Percentiles rank a stretch among this genome's conserved stretches.
Conservation (phyloP, 2,113 vertebrate species). For the Burhinus oedicnemus region DNA sequence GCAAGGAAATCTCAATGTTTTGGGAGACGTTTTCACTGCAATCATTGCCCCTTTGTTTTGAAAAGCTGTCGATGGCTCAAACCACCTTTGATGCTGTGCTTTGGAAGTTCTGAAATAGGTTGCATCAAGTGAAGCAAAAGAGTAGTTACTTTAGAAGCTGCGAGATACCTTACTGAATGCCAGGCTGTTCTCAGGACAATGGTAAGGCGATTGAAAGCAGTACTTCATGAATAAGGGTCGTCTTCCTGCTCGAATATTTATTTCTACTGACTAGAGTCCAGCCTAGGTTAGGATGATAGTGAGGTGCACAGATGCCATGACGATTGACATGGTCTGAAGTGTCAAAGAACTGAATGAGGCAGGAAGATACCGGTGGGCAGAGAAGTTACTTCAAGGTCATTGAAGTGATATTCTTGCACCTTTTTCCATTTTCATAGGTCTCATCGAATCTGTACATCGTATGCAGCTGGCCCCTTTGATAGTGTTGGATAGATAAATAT, state of each 20-base stretch:
- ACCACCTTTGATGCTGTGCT: background rate
- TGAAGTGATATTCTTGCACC: background rate
- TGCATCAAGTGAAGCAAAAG: background rate
- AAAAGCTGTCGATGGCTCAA: background rate
- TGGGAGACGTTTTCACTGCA: accelerated
- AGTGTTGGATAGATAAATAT: background rate
- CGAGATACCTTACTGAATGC: background rate
- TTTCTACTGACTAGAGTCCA: background rate
- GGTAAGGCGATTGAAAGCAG: background rate
- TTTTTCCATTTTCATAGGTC: background rate
- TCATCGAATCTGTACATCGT: background rate
- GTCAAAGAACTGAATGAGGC: background rate
- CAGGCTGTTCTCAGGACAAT: background rate
- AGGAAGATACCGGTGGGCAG: background rate
- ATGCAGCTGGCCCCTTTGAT: background rate
- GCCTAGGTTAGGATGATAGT: background rate
- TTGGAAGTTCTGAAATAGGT: background rate
- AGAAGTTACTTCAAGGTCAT: background rate
- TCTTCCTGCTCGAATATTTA: background rate
- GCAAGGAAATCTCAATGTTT: background rate
- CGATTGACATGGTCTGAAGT: background rate
- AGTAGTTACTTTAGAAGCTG: background rate
- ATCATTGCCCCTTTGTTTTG: background rate
- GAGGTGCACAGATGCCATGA: background rate
- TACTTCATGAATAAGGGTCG: background rate